Percentiles rank a stretch among this genome's conserved stretches.
phyloP scores from a whole-genome alignment of 2,797 vertebrate species.

The Botia almorhae region DNA sequence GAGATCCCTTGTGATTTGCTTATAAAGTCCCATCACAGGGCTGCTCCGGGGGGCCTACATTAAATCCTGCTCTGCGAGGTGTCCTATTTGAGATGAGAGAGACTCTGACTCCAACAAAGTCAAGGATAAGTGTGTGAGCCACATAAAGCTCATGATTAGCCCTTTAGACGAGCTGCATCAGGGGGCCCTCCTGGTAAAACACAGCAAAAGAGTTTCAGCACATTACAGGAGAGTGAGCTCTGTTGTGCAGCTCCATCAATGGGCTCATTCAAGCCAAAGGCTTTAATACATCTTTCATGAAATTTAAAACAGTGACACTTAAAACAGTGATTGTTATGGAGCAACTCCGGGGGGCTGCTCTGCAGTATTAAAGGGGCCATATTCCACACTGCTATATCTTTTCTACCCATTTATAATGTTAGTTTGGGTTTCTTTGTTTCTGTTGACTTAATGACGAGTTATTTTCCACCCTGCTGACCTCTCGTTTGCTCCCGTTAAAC shows the following conservation, averaged over 20 bases:
- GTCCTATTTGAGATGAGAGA: slow-evolving; percentile 7
- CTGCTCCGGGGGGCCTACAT: slow-evolving; percentile 6
- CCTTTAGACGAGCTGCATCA: slow-evolving; percentile 39
- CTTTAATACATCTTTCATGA: slow-evolving; percentile 13
- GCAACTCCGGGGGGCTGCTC: not conserved
- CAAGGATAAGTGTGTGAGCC: slow-evolving; percentile 28
- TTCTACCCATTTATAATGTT: not conserved
- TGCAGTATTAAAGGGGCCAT: not conserved
- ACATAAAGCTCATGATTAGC: slow-evolving; percentile 27
- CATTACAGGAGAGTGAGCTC: slow-evolving; percentile 18
- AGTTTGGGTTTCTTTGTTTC: not conserved
- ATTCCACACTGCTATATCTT: not conserved
- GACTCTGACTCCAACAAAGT: slow-evolving; percentile 12
- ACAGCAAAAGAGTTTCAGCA: not conserved
- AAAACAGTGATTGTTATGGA: not conserved
- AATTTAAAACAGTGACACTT: slow-evolving; percentile 22
- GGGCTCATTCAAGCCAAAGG: slow-evolving; percentile 17
- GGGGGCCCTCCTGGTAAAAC: slow-evolving; percentile 24
- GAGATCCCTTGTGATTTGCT: not conserved
- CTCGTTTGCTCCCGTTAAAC: not conserved
- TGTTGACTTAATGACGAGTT: too few relatives aligned
- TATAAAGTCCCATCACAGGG: slow-evolving; percentile 12
- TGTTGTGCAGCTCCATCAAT: slow-evolving; percentile 35
- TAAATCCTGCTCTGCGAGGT: slow-evolving; percentile 25
- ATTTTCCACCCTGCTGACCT: not conserved